These are phyloP conservation scores for Brachionus koreanus DNA, from an alignment of 1,140 invertebrate species.

Conservation along the genomic window DNA sequence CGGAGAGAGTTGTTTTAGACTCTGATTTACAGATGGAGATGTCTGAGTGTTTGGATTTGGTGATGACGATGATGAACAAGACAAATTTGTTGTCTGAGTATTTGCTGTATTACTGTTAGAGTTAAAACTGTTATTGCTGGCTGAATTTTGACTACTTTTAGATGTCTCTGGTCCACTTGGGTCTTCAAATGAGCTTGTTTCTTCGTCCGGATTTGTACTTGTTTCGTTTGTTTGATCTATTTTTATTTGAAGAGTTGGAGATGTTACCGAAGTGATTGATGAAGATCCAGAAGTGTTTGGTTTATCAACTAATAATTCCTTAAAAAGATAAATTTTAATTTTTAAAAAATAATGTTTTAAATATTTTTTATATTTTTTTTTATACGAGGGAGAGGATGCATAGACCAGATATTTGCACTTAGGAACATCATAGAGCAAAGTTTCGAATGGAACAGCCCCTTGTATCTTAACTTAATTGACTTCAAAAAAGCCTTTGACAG, in stretches of 20 bases:
- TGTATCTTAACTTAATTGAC: too few species aligned
- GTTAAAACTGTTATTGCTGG: not conserved
- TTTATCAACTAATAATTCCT: not conserved
- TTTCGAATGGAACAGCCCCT: too few species aligned
- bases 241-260: not conserved
- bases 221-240: not conserved
- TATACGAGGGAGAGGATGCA: too few species aligned
- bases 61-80: not conserved
- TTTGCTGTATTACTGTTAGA: not conserved
- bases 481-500: too few species aligned
- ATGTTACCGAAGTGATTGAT: not conserved
- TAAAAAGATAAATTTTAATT: not conserved
- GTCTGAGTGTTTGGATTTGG: not conserved
- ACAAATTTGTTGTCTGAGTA: slow-evolving; percentile 5
- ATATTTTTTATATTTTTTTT: too few species aligned
- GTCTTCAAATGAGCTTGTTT: not conserved
- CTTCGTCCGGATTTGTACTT: not conserved
- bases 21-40: not conserved
- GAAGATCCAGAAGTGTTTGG: slow-evolving; percentile 7
- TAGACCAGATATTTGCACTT: too few species aligned
- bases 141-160: not conserved
- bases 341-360: too few species aligned
- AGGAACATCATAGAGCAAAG: too few species aligned
- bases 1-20: not conserved
- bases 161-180: not conserved